Evolutionary conservation across 2,113 vertebrate species (phyloP).

Genomic region (Crocuta crocuta): DNA sequence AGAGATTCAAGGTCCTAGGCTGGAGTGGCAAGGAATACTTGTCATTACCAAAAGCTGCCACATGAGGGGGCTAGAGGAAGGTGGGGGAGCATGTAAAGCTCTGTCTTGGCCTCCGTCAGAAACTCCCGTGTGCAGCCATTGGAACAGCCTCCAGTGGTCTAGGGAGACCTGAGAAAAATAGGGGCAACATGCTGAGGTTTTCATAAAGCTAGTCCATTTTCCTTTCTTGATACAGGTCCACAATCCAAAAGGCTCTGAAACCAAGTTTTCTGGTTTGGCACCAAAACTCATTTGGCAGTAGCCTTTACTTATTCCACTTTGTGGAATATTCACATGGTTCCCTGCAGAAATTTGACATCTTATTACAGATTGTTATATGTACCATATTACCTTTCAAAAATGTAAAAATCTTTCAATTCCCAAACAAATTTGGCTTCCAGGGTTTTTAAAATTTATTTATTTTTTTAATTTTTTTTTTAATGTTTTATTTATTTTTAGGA

Average conservation of each 20-base stretch:
- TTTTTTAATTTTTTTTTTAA: too few relatives aligned
- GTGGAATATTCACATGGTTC: background rate
- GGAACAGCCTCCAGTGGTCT: background rate
- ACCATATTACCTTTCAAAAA: constrained; percentile 1
- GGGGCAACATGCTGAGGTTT: background rate
- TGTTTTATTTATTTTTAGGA: too few relatives aligned
- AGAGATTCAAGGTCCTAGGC: background rate
- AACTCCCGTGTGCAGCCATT: background rate
- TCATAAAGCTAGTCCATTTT: background rate
- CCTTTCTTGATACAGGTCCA: background rate
- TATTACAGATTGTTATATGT: background rate
- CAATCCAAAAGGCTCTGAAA: constrained; percentile 9
- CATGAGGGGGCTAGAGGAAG: background rate
- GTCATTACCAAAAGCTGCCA: background rate
- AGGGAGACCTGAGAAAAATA: background rate
- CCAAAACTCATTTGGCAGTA: constrained; percentile 15
- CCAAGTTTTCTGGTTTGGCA: background rate
- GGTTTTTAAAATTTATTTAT: too few relatives aligned
- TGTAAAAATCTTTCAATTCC: background rate
- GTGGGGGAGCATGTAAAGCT: background rate
- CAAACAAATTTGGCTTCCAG: background rate
- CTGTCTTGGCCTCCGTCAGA: background rate
- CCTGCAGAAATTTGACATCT: constrained; percentile 31
- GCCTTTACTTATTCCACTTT: background rate
- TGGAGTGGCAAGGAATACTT: background rate